Percentiles rank a stretch among this genome's conserved stretches.
These are phyloP conservation scores for Pitangus sulphuratus DNA, from an alignment of 2,797 vertebrate genomes.

Conservation along the genomic window DNA sequence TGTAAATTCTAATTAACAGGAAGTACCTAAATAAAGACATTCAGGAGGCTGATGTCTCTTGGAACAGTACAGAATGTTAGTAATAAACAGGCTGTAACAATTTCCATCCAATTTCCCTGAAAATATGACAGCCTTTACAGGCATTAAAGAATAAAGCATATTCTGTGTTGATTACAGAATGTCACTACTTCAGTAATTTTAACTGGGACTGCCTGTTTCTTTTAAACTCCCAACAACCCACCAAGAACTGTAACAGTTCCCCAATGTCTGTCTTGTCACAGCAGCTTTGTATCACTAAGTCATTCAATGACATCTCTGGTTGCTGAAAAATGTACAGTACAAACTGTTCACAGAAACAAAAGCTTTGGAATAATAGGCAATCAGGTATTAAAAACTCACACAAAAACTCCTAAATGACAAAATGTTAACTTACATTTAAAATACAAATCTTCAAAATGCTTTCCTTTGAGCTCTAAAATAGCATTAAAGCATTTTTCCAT, in stretches of 20 bases:
- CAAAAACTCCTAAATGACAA: neutral
- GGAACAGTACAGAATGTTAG: neutral
- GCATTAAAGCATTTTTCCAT: neutral
- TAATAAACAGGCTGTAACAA: neutral
- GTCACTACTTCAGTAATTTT: neutral
- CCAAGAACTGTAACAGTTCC: neutral
- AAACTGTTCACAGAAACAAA: slow-evolving; percentile 24
- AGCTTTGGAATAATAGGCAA: neutral
- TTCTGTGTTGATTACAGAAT: neutral
- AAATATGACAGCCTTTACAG: neutral
- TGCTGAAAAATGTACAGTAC: neutral
- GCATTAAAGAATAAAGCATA: neutral
- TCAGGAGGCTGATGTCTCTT: neutral
- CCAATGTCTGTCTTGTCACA: neutral
- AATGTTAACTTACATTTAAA: neutral
- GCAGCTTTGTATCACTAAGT: neutral
- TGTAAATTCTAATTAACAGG: neutral
- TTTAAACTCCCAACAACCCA: neutral
- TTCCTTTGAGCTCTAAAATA: neutral
- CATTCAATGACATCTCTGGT: neutral
- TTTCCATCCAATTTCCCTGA: neutral
- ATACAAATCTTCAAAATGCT: neutral
- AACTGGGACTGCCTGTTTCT: neutral
- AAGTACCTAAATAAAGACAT: neutral
- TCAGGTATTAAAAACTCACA: neutral